Base-by-base conservation (phyloP, 2,113 vertebrate genomes). In the Dipodomys spectabilis region DNA sequence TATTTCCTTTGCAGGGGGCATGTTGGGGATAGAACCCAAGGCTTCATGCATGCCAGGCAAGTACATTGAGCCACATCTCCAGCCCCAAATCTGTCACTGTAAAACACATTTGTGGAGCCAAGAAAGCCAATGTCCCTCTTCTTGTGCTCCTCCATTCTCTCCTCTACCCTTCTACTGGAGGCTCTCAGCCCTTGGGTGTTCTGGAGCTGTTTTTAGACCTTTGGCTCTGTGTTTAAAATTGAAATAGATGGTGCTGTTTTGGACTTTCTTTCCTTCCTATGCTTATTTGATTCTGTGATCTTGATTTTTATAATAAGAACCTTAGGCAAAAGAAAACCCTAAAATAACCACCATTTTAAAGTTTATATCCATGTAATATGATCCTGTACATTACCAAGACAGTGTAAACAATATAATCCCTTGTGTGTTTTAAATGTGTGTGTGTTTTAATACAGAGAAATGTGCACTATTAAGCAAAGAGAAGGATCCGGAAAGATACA, bases 251-350 rank as follows among this genome's bases (percentile, higher is more conserved):
- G 68, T 69, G 69, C 45, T 82, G 28, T 91, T 94, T 92, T 71
- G 74, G 81, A 69, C 45, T 80, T 79, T 92, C 89, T 80, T 94
- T 75, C 77, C 64, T 93, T 86, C 75, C 93, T 64, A 19, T 89
- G 94, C 79, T 90, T 83, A 93, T 87, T 94, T 91, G 88, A 69
- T 68, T 94, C 94, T 95, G 87, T 95, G 91, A 88, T 90, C 91
- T 94, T 94, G 91, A 87, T 90, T 92, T 96, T 94, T 82, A 94
- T 96, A 96, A 96, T 96, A 94, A 95, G 95, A 57, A 96, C 69
- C 45, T 82, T 77, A 82, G 45, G 68, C 78, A 94, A 64, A 94
- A 91, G 95, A 95, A 95, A 94, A 92, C 35, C 65, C 75, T 2
- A 30, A 95, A 95, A 88, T 81, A 91, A 28, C 69, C 2, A 90